phyloP scores from a whole-genome alignment of 2,113 vertebrate genomes.

The Notechis scutatus region DNA sequence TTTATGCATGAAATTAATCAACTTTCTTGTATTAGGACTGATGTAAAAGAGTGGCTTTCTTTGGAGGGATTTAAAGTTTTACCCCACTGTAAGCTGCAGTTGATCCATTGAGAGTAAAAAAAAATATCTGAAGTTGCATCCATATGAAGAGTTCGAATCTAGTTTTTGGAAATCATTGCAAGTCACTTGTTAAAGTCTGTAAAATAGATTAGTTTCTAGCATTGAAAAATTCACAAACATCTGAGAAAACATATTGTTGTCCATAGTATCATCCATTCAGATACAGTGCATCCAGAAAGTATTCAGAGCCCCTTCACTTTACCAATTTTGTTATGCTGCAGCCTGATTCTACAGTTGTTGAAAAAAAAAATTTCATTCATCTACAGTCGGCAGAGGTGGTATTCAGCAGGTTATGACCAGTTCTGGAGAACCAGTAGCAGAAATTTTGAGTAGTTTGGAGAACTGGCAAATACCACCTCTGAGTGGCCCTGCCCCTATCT shows the following conservation, averaged over 20 bases:
- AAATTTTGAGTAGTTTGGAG: no score
- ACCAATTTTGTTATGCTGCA: no score
- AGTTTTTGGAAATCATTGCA: not conserved
- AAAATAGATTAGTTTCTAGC: not conserved
- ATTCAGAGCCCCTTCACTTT: no score
- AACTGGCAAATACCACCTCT: no score
- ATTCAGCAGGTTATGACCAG: no score
- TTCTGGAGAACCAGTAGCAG: no score
- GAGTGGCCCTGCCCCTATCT: no score
- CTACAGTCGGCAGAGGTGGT: no score
- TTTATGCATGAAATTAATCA: not conserved
- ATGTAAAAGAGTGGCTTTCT: not conserved
- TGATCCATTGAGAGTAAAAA: not conserved
- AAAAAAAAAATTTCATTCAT: no score
- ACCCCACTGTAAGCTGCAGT: not conserved
- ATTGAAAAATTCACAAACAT: not conserved
- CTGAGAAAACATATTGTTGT: not conserved
- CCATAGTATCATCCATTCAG: not conserved
- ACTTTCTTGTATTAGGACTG: not conserved
- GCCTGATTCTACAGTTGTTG: no score
- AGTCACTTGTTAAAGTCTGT: not conserved
- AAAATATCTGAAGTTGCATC: not conserved
- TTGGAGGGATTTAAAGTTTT: not conserved
- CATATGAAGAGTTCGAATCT: not conserved
- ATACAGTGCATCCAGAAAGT: no score